Conservation (phyloP, 2,888 invertebrate genomes). For the Athalia circularis region DNA sequence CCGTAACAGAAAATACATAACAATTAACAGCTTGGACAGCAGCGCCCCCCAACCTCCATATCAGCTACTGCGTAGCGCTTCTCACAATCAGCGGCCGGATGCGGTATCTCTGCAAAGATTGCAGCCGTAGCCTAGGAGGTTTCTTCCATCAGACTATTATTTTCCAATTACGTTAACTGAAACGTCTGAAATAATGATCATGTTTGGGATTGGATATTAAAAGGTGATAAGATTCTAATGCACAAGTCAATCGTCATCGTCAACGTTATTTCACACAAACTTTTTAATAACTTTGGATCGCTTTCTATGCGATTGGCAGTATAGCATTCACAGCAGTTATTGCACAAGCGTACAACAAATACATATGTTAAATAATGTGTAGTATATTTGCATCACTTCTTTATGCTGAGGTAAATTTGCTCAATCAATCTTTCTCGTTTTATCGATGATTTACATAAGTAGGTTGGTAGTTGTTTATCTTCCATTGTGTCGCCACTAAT, state of each 20-base stretch:
- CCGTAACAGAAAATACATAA: background rate
- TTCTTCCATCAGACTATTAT: no score
- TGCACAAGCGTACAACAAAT: slow-evolving; percentile 20
- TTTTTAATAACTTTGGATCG: slow-evolving; percentile 5
- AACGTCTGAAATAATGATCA: no score
- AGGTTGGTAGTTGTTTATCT: no score
- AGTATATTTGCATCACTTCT: background rate
- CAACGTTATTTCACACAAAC: background rate
- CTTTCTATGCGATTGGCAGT: background rate
- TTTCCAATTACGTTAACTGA: no score
- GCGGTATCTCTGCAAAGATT: no score
- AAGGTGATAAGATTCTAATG: no score
- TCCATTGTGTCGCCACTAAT: no score
- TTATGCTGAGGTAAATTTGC: background rate
- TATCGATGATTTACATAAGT: background rate
- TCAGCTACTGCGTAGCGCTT: no score
- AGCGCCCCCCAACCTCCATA: background rate
- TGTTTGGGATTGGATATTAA: no score
- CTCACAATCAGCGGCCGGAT: no score
- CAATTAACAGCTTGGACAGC: background rate
- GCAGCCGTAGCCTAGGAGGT: no score
- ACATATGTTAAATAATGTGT: background rate
- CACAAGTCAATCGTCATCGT: no score
- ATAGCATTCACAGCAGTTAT: slow-evolving; percentile 5
- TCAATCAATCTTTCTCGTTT: background rate